Evolutionary conservation across 2,888 invertebrate genomes (phyloP).

Genomic region (Molorchus minor): DNA sequence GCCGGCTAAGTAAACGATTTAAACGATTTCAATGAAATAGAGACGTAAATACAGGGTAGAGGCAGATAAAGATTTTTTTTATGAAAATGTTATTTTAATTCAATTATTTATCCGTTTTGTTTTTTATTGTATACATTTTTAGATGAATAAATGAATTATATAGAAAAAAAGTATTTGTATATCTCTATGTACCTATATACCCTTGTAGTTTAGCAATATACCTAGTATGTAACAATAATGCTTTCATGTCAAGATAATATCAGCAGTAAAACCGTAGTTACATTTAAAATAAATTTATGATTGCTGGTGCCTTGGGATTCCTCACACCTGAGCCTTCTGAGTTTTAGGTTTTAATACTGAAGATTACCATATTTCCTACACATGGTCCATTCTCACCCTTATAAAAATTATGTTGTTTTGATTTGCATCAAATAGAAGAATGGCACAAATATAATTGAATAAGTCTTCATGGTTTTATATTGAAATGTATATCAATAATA

Average conservation of each 20-base stretch:
- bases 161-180: background rate
- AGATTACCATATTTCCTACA: too few species aligned
- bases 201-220: background rate
- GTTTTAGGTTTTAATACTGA: too few species aligned
- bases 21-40: background rate
- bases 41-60: conserved; percentile 23
- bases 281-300: background rate
- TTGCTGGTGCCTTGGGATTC: background rate
- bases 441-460: too few species aligned
- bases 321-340: background rate
- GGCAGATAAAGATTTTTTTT: conserved; percentile 22
- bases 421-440: too few species aligned
- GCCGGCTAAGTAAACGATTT: too few species aligned
- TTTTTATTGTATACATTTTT: conserved; percentile 40
- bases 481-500: too few species aligned
- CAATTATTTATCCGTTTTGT: conserved; percentile 40
- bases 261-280: background rate
- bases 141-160: conserved; percentile 27
- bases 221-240: background rate
- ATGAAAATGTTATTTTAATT: conserved; percentile 33
- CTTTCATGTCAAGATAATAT: background rate
- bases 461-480: too few species aligned
- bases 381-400: too few species aligned
- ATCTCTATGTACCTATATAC: background rate
- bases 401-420: too few species aligned